Evolutionary conservation across 1,140 invertebrate species (phyloP).

Genomic region (Anastatus disparis): DNA sequence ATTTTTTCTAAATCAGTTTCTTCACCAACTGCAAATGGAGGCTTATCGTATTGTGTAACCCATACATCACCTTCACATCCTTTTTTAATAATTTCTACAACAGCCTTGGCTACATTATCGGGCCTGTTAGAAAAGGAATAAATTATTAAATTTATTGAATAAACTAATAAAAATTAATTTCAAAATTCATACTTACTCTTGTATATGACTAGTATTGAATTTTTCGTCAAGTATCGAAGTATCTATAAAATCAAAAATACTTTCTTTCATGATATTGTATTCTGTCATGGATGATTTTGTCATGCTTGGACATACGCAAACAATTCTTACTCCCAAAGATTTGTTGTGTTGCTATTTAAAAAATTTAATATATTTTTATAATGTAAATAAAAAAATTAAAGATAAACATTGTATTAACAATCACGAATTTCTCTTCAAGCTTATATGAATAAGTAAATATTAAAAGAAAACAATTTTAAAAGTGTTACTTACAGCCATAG

Average conservation of each 20-base stretch:
- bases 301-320: constrained; percentile 66
- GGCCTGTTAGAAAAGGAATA: not conserved
- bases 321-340: constrained; percentile 54
- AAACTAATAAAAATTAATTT: too few relatives aligned
- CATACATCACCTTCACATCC: constrained; percentile 60
- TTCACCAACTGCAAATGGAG: constrained; percentile 30
- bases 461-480: too few relatives aligned
- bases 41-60: constrained; percentile 57
- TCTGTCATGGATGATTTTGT: constrained; percentile 45
- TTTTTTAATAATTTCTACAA: constrained; percentile 58
- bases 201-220: not conserved
- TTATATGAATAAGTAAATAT: too few relatives aligned
- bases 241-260: not conserved
- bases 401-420: too few relatives aligned
- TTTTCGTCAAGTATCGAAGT: not conserved
- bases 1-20: not conserved
- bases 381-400: too few relatives aligned
- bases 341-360: not conserved
- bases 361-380: too few relatives aligned
- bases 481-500: not conserved
- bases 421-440: too few relatives aligned
- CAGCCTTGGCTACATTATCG: constrained; percentile 32
- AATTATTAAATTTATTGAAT: not conserved
- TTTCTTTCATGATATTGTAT: not conserved
- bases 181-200: not conserved